Conservation (phyloP, 2,888 invertebrate genomes). For the Agapostemon virescens region DNA sequence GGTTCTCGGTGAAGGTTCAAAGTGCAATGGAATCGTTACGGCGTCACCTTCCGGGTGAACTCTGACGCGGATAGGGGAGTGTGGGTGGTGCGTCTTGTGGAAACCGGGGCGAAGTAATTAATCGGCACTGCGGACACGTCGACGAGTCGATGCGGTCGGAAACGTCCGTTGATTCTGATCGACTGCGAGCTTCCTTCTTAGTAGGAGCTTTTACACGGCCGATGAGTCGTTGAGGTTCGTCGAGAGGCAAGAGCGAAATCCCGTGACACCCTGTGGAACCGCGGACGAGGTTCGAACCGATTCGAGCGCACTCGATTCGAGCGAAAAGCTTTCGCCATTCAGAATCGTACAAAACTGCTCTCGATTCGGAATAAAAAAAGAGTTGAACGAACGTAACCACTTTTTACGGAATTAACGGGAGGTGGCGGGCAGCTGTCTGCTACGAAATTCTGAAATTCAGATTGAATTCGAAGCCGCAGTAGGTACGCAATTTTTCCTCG, state of each 20-base stretch:
- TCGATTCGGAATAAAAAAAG: neutral
- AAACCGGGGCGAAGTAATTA: slow-evolving; percentile 61
- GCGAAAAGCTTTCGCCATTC: neutral
- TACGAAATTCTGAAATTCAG: neutral
- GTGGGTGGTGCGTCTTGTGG: slow-evolving; percentile 45
- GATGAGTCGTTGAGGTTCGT: neutral
- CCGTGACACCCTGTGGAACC: slow-evolving; percentile 18
- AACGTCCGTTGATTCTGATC: slow-evolving; percentile 42
- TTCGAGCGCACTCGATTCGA: neutral
- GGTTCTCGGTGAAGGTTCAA: slow-evolving; percentile 2
- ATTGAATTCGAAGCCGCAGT: neutral
- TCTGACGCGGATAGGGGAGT: slow-evolving; percentile 30
- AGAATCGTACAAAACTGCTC: neutral
- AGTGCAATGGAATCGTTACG: slow-evolving; percentile 28
- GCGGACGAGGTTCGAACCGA: slow-evolving; percentile 2
- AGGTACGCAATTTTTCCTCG: neutral
- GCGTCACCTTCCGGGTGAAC: slow-evolving; percentile 34
- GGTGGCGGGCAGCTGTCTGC: neutral
- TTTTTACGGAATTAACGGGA: neutral
- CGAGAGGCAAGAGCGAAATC: slow-evolving; percentile 37
- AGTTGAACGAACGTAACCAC: neutral
- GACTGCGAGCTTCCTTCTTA: slow-evolving; percentile 21
- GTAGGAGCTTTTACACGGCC: neutral
- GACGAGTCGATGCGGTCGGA: slow-evolving; percentile 61
- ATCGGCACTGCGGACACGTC: slow-evolving; percentile 61